These are phyloP conservation scores for Parnassius smintheus DNA, from an alignment of 2,888 invertebrate genomes.

Conservation along the genomic window DNA sequence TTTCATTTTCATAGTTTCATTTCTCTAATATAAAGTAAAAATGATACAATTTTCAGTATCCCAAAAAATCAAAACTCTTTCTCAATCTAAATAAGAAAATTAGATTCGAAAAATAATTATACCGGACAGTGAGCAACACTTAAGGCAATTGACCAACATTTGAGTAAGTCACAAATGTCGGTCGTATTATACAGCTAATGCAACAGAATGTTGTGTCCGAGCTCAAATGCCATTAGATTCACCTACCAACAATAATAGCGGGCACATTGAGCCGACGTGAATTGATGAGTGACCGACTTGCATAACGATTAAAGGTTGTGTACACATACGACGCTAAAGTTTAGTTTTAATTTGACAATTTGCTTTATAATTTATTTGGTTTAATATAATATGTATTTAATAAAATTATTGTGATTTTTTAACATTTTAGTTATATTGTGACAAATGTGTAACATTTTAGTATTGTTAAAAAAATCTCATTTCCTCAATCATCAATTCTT, in stretches of 20 bases:
- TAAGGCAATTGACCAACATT: slow-evolving; percentile 54
- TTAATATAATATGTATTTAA: no score
- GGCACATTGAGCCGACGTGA: slow-evolving; percentile 37
- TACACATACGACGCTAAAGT: slow-evolving; percentile 15
- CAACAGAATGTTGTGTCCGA: slow-evolving; percentile 47
- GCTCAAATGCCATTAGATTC: slow-evolving; percentile 55
- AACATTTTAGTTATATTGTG: neutral
- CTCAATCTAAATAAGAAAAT: no score
- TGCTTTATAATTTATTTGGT: neutral
- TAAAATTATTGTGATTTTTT: neutral
- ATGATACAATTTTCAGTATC: no score
- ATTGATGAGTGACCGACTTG: slow-evolving; percentile 49
- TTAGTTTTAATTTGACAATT: neutral
- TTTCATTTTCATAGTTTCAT: no score
- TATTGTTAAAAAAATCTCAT: no score
- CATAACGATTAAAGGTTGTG: slow-evolving; percentile 40
- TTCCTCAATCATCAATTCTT: no score
- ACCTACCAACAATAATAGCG: slow-evolving; percentile 49
- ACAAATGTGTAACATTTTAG: neutral
- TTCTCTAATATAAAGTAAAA: no score
- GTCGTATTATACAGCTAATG: slow-evolving; percentile 44
- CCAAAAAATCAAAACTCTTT: no score
- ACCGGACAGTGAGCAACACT: slow-evolving; percentile 28
- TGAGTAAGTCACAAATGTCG: slow-evolving; percentile 54
- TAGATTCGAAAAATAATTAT: no score